Evolutionary conservation across 2,797 vertebrate genomes (phyloP).

Genomic region (Poeciliopsis paucimaculata): DNA sequence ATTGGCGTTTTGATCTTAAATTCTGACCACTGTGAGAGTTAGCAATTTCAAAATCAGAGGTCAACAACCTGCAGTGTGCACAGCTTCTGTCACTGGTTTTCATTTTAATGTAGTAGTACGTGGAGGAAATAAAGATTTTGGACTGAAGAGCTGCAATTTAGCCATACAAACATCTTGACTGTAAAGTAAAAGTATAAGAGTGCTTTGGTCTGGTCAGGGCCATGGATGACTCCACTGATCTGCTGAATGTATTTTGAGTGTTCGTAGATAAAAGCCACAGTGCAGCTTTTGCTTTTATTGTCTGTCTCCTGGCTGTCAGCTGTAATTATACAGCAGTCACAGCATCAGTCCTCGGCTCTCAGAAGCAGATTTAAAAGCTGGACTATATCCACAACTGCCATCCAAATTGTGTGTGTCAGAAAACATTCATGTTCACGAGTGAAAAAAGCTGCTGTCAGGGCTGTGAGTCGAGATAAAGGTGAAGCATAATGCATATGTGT

Average conservation of each 20-base stretch:
- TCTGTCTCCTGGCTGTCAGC: conserved; percentile 45
- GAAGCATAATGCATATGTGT: conserved; percentile 38
- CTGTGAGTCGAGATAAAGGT: conserved; percentile 48
- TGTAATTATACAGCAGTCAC: conserved; percentile 56
- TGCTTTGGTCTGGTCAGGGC: neutral
- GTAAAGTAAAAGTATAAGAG: conserved; percentile 23
- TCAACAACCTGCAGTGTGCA: neutral
- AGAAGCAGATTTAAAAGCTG: conserved; percentile 53
- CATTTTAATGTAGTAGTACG: conserved; percentile 3
- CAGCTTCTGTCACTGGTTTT: conserved; percentile 1
- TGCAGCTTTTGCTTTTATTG: conserved; percentile 41
- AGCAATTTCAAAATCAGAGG: neutral
- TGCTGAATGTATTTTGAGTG: conserved; percentile 29
- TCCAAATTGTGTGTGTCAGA: conserved; percentile 28
- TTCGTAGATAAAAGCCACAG: conserved; percentile 45
- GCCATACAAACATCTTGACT: conserved; percentile 9
- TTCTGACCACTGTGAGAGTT: neutral
- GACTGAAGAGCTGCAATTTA: conserved; percentile 22
- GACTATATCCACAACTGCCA: conserved; percentile 61
- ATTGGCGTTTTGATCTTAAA: neutral
- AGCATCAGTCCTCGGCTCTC: conserved; percentile 40
- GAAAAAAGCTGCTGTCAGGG: conserved; percentile 44
- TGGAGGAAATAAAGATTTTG: conserved; percentile 1
- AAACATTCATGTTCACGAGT: conserved; percentile 14
- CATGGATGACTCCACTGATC: neutral